These are phyloP conservation scores for Hippocampus abdominalis DNA, from an alignment of 2,113 vertebrate genomes.

Conservation along the genomic window DNA sequence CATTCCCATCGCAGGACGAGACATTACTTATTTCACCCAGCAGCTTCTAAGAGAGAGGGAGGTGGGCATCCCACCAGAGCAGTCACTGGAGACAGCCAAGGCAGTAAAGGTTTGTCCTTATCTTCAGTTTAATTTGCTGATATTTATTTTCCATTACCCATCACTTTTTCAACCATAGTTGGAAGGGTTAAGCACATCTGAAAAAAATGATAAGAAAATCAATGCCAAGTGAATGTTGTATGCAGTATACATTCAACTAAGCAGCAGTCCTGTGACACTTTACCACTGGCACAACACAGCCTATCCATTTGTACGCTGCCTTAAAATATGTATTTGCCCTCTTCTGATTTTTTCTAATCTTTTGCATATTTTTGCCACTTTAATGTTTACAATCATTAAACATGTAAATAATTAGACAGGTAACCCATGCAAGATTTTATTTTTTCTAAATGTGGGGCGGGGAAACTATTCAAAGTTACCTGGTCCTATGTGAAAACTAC, in stretches of 20 bases:
- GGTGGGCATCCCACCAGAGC: slow-evolving; percentile 97
- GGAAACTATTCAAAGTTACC: too few species aligned
- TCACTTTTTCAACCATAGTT: background rate
- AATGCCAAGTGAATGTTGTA: background rate
- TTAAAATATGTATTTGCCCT: too few species aligned
- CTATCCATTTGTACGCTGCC: too few species aligned
- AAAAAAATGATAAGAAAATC: background rate
- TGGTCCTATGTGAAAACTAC: too few species aligned
- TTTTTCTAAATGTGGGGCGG: too few species aligned
- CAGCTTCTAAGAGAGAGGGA: slow-evolving; percentile 92
- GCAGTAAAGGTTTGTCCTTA: slow-evolving; percentile 85
- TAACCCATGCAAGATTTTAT: too few species aligned
- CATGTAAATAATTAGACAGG: too few species aligned
- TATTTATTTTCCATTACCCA: background rate
- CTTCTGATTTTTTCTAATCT: too few species aligned
- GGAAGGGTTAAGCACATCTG: background rate
- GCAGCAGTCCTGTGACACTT: background rate
- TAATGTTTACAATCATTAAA: too few species aligned
- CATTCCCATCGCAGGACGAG: slow-evolving; percentile 96
- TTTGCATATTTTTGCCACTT: too few species aligned
- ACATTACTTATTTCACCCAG: slow-evolving; percentile 99
- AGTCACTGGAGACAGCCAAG: slow-evolving; percentile 97
- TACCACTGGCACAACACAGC: background rate
- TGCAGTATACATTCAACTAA: too few species aligned
- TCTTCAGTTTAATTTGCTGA: background rate